These are phyloP conservation scores for Himalopsyche tibetana DNA, from an alignment of 2,888 invertebrate species.

Conservation along the genomic window DNA sequence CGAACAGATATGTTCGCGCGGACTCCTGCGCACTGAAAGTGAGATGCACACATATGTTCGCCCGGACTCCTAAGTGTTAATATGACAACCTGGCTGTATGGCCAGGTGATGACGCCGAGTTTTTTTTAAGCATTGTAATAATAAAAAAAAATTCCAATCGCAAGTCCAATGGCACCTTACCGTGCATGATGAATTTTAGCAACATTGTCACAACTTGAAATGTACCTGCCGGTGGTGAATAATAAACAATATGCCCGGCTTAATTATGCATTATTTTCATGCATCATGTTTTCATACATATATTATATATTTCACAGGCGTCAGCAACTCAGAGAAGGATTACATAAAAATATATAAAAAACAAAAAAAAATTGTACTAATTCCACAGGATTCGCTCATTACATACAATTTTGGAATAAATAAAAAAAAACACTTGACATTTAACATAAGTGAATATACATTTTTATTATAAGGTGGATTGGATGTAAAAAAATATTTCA, in stretches of 20 bases:
- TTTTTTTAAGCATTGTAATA: background rate
- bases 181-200: background rate
- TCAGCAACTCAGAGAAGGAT: background rate
- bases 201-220: slow-evolving; percentile 31
- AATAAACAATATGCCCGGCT: slow-evolving; percentile 3
- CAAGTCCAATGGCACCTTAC: slow-evolving; percentile 13
- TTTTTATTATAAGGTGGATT: too few species aligned
- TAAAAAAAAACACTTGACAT: too few species aligned
- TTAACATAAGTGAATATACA: too few species aligned
- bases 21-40: too few species aligned
- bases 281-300: slow-evolving; percentile 29
- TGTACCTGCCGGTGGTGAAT: slow-evolving; percentile 1
- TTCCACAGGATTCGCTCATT: too few species aligned
- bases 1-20: too few species aligned
- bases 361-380: too few species aligned
- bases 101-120: background rate
- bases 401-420: too few species aligned
- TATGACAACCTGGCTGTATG: background rate
- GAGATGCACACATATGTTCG: too few species aligned
- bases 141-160: background rate
- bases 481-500: too few species aligned
- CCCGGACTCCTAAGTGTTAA: too few species aligned
- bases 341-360: too few species aligned
- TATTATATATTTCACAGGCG: background rate
- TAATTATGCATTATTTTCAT: slow-evolving; percentile 34